A percentile compares a stretch with the other conserved stretches of the same genome.
phyloP scores from a whole-genome alignment of 2,113 vertebrate species.

The Neogale vison region DNA sequence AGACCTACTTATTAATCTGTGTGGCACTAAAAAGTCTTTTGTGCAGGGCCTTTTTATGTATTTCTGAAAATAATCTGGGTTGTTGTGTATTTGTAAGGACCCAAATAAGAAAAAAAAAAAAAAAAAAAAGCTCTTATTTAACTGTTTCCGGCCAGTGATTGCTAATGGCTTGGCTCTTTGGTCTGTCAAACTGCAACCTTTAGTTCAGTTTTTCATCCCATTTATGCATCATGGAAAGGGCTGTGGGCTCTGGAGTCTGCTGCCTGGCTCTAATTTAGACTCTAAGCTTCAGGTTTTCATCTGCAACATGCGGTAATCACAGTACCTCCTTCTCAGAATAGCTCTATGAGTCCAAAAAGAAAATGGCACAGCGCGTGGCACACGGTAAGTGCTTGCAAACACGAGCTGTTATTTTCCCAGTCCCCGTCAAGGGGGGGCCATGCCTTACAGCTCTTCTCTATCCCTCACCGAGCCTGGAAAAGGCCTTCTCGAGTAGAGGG shows the following conservation, averaged over 20 bases:
- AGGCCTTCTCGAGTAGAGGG: not conserved
- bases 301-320: not conserved
- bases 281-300: not conserved
- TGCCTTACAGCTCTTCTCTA: not conserved
- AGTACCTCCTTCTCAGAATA: not conserved
- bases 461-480: not conserved
- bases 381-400: not conserved
- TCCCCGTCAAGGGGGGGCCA: fast-evolving
- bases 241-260: not conserved
- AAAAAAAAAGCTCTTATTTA: not conserved
- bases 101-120: not conserved
- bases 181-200: not conserved
- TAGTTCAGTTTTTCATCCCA: not conserved
- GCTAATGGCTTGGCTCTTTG: not conserved
- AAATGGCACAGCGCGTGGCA: not conserved
- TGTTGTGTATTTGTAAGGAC: not conserved
- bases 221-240: not conserved
- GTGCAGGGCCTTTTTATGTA: not conserved
- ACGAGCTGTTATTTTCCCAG: not conserved
- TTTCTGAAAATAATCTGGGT: not conserved
- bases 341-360: not conserved
- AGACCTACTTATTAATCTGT: not conserved
- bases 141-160: not conserved
- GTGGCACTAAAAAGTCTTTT: not conserved
- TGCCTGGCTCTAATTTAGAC: not conserved